Evolutionary conservation across 2,888 invertebrate genomes (phyloP).

Genomic region (Lepidochitona cinerea): DNA sequence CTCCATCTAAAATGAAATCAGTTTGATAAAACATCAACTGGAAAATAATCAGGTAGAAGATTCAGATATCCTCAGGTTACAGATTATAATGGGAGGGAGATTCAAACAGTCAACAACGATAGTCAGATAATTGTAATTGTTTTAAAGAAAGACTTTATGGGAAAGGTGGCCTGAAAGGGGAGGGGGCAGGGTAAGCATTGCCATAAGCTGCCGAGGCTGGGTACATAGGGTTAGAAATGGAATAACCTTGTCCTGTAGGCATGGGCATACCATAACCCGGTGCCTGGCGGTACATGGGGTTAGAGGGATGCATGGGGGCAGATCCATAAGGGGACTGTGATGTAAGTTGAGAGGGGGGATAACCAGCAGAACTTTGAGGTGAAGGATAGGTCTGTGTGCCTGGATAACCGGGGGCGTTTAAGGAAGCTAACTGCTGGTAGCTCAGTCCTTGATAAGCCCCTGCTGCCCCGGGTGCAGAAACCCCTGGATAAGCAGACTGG

Average conservation of each 20-base stretch:
- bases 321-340: not conserved
- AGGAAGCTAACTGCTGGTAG: not conserved
- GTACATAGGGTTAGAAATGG: not conserved
- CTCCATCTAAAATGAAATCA: too few species aligned
- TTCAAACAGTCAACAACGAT: too few species aligned
- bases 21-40: too few species aligned
- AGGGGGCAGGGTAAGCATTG: not conserved
- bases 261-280: not conserved
- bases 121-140: too few species aligned
- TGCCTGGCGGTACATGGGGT: not conserved
- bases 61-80: too few species aligned
- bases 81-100: too few species aligned
- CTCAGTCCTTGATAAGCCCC: not conserved
- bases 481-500: not conserved
- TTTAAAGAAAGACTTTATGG: too few species aligned
- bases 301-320: not conserved
- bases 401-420: not conserved
- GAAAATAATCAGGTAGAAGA: too few species aligned
- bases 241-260: not conserved
- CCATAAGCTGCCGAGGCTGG: not conserved
- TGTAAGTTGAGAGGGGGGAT: not conserved
- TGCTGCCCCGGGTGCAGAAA: not conserved
- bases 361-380: not conserved
- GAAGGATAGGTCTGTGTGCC: not conserved
- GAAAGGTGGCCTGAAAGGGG: too few species aligned